Base-by-base conservation (phyloP, 2,113 vertebrate species). In the Protobothrops mucrosquamatus region DNA sequence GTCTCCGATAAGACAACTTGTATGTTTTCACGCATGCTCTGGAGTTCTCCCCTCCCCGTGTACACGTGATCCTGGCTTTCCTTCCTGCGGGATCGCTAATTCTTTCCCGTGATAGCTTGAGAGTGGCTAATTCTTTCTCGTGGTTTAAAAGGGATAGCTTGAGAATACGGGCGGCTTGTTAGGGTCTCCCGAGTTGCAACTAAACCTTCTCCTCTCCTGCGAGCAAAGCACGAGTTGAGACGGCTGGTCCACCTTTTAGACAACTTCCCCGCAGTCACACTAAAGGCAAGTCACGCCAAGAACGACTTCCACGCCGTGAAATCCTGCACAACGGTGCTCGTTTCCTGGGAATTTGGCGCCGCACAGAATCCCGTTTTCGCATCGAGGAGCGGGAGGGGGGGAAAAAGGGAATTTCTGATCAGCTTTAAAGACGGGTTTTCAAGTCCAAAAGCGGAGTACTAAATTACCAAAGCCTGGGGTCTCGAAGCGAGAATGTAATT, bases 361-460 rank as follows among this genome's bases (percentile, higher is more conserved):
- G 6, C 9, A 20, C 29, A 51, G 90, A 24, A 85, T 91, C n/a
- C 52, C 48, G 1, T 3, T 34, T 92, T 74, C 69, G 24, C 92
- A 85, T 85, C 34, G 89, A 89, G 39, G 4, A 5, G 46, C 5
- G 2, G 4, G 61, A 57, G 7, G 11, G 12, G 59, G 1, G 0
- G 0, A 1, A 43, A 93, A 89, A 81, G 85, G 93, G 39, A 94
- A 89, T 5, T 93, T 93, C 93, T 69, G 15, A 56, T 93, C 91
- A 92, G 81, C 92, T 94, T 90, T 64, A 69, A 93, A 93, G 46
- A 85, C 22, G 0, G 8, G 1, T 10, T 39, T 29, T 29, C 94
- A 43, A n/a, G 14, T 55, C 88, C 26, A 23, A 15, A 92, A 9
- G 10, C 22, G 3, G 34, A 46, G 12, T 34, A 56, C 48, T 29